Percentiles rank a stretch among this genome's conserved stretches.
Evolutionary conservation across 2,113 vertebrate genomes (phyloP).

Genomic region (Brachionichthys hirsutus): DNA sequence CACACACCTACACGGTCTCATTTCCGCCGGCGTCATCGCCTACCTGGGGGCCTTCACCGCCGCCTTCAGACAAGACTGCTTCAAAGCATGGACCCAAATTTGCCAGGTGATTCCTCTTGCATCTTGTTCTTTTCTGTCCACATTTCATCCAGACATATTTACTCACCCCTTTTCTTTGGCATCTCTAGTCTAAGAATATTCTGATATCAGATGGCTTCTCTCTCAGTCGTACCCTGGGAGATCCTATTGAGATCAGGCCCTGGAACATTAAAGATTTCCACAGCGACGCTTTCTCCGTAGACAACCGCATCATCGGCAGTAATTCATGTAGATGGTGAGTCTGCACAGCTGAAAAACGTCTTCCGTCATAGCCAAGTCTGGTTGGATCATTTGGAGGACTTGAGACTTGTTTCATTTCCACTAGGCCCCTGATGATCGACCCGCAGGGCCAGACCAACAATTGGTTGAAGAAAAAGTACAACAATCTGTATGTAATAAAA

Average conservation of each 20-base stretch:
- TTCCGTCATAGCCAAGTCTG: too few species aligned
- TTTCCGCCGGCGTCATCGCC: constrained; percentile 87
- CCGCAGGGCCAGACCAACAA: constrained; percentile 95
- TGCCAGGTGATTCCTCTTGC: too few species aligned
- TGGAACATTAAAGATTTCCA: constrained; percentile 93
- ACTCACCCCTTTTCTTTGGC: too few species aligned
- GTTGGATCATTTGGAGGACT: too few species aligned
- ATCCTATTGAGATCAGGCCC: constrained; percentile 85
- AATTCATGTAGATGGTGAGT: constrained; percentile 90
- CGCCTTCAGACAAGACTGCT: constrained; percentile 84
- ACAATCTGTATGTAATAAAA: constrained; percentile 86
- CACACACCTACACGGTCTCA: constrained; percentile 87
- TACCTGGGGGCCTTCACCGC: constrained; percentile 92
- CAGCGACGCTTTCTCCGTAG: constrained; percentile 88
- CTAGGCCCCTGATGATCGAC: constrained; percentile 93
- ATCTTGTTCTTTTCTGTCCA: too few species aligned
- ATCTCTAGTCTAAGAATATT: too few species aligned
- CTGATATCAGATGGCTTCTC: too few species aligned
- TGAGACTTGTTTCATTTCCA: too few species aligned
- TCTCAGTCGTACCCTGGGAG: constrained; percentile 86
- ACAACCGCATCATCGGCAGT: constrained; percentile 91
- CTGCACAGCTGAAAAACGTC: too few species aligned
- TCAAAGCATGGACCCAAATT: constrained; percentile 80
- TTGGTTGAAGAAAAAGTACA: constrained; percentile 91
- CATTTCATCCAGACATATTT: too few species aligned